A percentile compares a stretch with the other conserved stretches of the same genome.
phyloP scores from a whole-genome alignment of 2,888 invertebrate species.

The Tyria jacobaeae region DNA sequence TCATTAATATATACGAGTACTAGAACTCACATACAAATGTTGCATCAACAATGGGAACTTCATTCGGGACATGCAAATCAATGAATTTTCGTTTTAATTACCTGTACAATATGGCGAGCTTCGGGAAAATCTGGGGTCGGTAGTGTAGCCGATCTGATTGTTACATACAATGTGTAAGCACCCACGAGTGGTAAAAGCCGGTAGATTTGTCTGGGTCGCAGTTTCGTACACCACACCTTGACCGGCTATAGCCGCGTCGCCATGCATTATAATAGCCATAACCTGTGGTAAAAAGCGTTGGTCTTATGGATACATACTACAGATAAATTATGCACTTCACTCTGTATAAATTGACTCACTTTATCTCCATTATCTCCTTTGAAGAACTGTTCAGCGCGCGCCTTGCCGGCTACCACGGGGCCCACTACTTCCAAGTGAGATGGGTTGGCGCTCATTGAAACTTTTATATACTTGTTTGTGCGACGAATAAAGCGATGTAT shows the following conservation, averaged over 20 bases:
- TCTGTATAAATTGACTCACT: constrained; percentile 48
- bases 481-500: constrained; percentile 92
- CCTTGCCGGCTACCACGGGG: constrained; percentile 95
- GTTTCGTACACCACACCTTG: constrained; percentile 90
- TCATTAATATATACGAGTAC: too few relatives aligned
- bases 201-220: constrained; percentile 87
- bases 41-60: too few relatives aligned
- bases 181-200: constrained; percentile 88
- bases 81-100: constrained; percentile 30
- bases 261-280: constrained; percentile 89
- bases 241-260: constrained; percentile 89
- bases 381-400: constrained; percentile 95
- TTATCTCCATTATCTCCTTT: constrained; percentile 91
- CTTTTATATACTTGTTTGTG: constrained; percentile 91
- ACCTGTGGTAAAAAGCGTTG: constrained; percentile 64
- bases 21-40: too few relatives aligned
- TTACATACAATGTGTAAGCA: constrained; percentile 89
- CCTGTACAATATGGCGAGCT: constrained; percentile 96
- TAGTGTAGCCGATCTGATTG: constrained; percentile 96
- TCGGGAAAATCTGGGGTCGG: constrained; percentile 94
- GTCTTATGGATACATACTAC: neutral
- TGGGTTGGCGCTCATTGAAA: constrained; percentile 97
- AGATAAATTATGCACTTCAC: neutral
- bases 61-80: neutral
- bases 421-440: constrained; percentile 97